phyloP scores from a whole-genome alignment of 1,140 invertebrate genomes.

The Eurosta solidaginis region DNA sequence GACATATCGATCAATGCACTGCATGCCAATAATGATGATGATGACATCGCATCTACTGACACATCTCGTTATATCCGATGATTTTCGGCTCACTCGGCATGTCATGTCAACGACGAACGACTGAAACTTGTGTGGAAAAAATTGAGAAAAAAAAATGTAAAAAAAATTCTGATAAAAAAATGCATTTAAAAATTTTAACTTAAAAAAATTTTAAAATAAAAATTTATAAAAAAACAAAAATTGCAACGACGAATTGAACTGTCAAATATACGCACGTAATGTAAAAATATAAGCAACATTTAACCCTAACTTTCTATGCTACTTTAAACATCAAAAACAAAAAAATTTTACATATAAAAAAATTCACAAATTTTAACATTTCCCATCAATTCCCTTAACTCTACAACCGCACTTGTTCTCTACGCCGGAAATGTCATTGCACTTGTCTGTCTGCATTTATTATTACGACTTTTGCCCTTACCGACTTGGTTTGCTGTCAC shows the following conservation, averaged over 20 bases:
- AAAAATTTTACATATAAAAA: not conserved
- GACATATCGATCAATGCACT: constrained; percentile 24
- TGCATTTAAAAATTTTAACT: constrained; percentile 19
- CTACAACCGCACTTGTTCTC: not conserved
- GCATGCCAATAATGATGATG: constrained; percentile 50
- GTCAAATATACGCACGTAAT: constrained; percentile 1
- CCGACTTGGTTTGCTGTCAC: not conserved
- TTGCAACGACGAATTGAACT: not conserved
- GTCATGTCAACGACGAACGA: constrained; percentile 54
- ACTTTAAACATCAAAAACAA: not conserved
- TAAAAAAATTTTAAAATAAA: constrained; percentile 1
- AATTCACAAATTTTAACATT: not conserved
- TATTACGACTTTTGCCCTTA: not conserved
- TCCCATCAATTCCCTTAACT: not conserved
- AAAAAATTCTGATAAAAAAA: constrained; percentile 30
- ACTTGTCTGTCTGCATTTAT: constrained; percentile 16
- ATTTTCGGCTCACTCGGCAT: constrained; percentile 56
- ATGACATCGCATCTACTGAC: constrained; percentile 59
- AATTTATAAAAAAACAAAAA: constrained; percentile 31
- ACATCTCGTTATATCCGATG: constrained; percentile 58
- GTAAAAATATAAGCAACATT: not conserved
- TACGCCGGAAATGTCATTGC: constrained; percentile 5
- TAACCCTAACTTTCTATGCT: not conserved
- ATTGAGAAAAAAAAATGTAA: not conserved
- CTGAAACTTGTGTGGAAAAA: constrained; percentile 41